Evolutionary conservation across 2,888 invertebrate genomes (phyloP), one percentile per base, ranked within the genome.

Genomic region (Masnerella sp.): DNA sequence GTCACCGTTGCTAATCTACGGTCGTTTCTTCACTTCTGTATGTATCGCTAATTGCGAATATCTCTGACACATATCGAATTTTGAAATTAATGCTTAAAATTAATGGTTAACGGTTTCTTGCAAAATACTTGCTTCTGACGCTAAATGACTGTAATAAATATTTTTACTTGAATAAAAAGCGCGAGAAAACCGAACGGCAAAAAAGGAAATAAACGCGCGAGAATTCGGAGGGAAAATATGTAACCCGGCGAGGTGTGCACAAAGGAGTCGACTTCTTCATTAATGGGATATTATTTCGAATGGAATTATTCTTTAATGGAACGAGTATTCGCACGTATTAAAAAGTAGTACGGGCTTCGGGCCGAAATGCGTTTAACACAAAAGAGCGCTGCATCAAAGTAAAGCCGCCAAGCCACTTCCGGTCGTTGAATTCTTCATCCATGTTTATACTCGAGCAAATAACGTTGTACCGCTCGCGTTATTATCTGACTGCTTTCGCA

Each of bases 391-490:
- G 58, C 64, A 64, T 71, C 71, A 71, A 71, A 78, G 67, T 67
- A 72, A 49, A 56, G 65, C 77, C 75, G 76, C 69, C 54, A 61
- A 64, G 65, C 76, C 78, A 78, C 76, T 82, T 82, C 82, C 82
- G 82, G 81, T 81, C 82, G 82, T 81, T 81, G 67, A 47, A 68
- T 71, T 75, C 65, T 77, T 81, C 77, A 77, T 69, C 49, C 71
- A 59, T 67, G 68, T 68, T 76, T 70, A 67, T 62, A 72, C 58
- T 62, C 58, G 64, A 64, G 58, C 59, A 49, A 71, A 75, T 68
- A 71, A 71, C 68, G 52, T 34, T 43, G 62, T 52, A 74, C 70
- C 61, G 58, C 71, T 65, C 62, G 75, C 49, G 75, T 76, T 78
- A 78, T 79, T 77, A 78, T 76, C 76, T 83, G 80, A 81, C 75